Conservation (phyloP, 2,888 invertebrate species). For the Tethea ocularis region DNA sequence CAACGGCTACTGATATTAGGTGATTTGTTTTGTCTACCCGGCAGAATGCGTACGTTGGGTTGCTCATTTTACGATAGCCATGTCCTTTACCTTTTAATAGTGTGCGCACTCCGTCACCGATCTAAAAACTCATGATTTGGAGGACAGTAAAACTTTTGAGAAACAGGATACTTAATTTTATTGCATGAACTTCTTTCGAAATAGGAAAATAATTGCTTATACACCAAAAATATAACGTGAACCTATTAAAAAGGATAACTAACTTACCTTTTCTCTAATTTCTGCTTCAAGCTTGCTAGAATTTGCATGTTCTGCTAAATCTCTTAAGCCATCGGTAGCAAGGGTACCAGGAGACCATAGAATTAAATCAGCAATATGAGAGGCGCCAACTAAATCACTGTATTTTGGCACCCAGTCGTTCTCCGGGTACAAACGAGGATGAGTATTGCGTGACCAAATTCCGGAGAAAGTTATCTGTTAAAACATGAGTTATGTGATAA, state of each 20-base stretch:
- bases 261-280: slow-evolving; percentile 63
- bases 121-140: slow-evolving; percentile 37
- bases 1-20: slow-evolving; percentile 62
- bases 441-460: slow-evolving; percentile 74
- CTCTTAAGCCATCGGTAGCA: slow-evolving; percentile 63
- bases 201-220: background rate
- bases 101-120: slow-evolving; percentile 70
- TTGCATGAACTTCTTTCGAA: background rate
- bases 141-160: background rate
- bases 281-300: slow-evolving; percentile 66
- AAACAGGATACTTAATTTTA: background rate
- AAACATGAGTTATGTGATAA: background rate
- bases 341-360: slow-evolving; percentile 67
- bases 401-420: slow-evolving; percentile 71
- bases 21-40: slow-evolving; percentile 67
- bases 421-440: slow-evolving; percentile 66
- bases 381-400: slow-evolving; percentile 72
- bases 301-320: slow-evolving; percentile 70
- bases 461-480: slow-evolving; percentile 66
- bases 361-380: slow-evolving; percentile 61
- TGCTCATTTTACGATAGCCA: slow-evolving; percentile 65
- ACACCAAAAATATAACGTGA: background rate
- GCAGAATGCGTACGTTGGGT: slow-evolving; percentile 67
- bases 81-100: slow-evolving; percentile 76
- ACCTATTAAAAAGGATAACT: background rate